Evolutionary conservation across 2,888 invertebrate species (phyloP).

Genomic region (Coelopa pilipes): DNA sequence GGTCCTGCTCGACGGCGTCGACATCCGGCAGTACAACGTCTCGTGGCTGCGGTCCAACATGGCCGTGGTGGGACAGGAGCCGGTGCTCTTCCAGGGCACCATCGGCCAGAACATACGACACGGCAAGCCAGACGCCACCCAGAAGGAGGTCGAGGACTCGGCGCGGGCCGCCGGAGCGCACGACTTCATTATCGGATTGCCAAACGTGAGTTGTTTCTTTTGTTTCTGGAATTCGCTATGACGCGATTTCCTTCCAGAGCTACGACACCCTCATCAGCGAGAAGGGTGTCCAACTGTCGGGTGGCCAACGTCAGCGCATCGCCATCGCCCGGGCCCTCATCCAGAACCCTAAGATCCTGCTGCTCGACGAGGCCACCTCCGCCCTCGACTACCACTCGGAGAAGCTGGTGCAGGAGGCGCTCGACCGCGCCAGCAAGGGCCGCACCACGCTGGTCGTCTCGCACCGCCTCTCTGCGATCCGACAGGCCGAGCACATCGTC

Average conservation of each 20-base stretch:
- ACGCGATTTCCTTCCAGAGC: conserved; percentile 67
- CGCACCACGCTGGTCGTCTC: conserved; percentile 80
- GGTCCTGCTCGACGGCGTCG: conserved; percentile 71
- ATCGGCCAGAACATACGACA: conserved; percentile 76
- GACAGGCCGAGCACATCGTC: conserved; percentile 75
- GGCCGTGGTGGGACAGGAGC: conserved; percentile 88
- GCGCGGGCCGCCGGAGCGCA: conserved; percentile 80
- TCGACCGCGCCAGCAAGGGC: conserved; percentile 79
- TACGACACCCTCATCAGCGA: conserved; percentile 84
- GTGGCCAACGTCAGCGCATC: conserved; percentile 82
- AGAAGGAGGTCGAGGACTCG: conserved; percentile 75
- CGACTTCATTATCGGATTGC: conserved; percentile 77
- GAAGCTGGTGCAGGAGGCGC: conserved; percentile 80
- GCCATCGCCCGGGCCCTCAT: conserved; percentile 85
- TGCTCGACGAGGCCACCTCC: conserved; percentile 85
- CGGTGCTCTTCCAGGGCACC: conserved; percentile 82
- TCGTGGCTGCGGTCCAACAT: conserved; percentile 79
- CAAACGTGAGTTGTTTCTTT: conserved; percentile 69
- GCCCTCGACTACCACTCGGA: conserved; percentile 84
- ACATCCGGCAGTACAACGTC: conserved; percentile 77
- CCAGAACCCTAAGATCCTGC: conserved; percentile 76
- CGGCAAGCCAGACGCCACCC: conserved; percentile 76
- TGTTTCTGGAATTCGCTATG: too few species aligned
- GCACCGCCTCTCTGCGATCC: conserved; percentile 77
- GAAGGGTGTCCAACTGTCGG: conserved; percentile 80